phyloP scores from a whole-genome alignment of 2,797 vertebrate species.

The Propithecus deckenii region DNA sequence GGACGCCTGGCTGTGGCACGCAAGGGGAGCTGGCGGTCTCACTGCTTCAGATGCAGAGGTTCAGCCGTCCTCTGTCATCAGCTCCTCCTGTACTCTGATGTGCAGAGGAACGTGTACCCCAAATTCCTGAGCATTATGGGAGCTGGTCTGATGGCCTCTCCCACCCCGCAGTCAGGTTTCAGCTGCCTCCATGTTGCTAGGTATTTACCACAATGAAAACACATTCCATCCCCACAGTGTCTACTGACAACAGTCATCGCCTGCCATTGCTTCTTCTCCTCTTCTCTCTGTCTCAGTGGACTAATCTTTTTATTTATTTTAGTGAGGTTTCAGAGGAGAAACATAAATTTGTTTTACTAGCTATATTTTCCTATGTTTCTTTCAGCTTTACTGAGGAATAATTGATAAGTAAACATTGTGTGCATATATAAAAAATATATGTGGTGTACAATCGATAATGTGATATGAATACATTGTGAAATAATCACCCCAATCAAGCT shows the following conservation, averaged over 20 bases:
- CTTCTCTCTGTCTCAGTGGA: background rate
- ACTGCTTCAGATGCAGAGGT: background rate
- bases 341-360: background rate
- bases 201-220: background rate
- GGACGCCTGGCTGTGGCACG: fast-evolving
- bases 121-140: fast-evolving
- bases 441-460: background rate
- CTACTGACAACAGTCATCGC: background rate
- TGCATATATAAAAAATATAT: background rate
- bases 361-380: background rate
- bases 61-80: background rate
- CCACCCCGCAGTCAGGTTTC: background rate
- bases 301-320: background rate
- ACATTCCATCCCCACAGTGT: background rate
- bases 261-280: background rate
- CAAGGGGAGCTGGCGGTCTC: background rate
- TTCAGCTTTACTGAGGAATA: background rate
- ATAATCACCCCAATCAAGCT: background rate
- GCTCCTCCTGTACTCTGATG: background rate
- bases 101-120: background rate
- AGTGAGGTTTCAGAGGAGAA: background rate
- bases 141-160: background rate
- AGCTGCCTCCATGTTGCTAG: no score
- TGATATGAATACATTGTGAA: background rate
- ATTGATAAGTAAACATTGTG: background rate